Evolutionary conservation across 1,140 invertebrate species (phyloP).

Genomic region (Drosophila littoralis): DNA sequence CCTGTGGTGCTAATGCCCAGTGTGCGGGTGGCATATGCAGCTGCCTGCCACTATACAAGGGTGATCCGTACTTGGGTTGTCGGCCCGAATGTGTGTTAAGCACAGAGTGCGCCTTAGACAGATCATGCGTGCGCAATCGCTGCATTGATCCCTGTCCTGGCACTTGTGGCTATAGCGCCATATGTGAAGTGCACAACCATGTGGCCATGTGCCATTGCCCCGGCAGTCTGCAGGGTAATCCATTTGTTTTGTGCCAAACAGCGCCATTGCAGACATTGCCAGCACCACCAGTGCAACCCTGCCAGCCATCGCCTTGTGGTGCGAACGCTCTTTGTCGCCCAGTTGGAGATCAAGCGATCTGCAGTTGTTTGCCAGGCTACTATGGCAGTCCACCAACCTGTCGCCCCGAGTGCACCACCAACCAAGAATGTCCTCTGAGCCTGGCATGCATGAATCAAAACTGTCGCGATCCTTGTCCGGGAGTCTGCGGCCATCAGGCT

Average conservation of each 20-base stretch:
- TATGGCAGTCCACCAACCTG: constrained; percentile 87
- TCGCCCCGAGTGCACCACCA: constrained; percentile 86
- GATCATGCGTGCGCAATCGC: constrained; percentile 89
- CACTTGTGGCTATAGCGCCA: constrained; percentile 89
- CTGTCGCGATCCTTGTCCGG: constrained; percentile 87
- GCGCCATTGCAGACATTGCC: constrained; percentile 81
- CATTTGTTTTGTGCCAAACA: constrained; percentile 68
- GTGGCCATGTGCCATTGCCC: constrained; percentile 75
- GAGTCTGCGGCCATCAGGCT: constrained; percentile 88
- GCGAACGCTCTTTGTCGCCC: constrained; percentile 86
- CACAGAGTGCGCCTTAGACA: constrained; percentile 90
- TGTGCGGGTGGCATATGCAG: constrained; percentile 86
- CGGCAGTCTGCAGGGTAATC: constrained; percentile 68
- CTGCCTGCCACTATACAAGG: constrained; percentile 89
- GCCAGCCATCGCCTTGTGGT: constrained; percentile 87
- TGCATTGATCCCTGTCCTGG: constrained; percentile 90
- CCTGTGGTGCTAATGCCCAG: constrained; percentile 91
- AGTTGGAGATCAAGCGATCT: constrained; percentile 84
- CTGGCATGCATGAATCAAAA: constrained; percentile 86
- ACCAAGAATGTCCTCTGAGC: constrained; percentile 86
- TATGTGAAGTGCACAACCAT: constrained; percentile 92
- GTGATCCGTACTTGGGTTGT: constrained; percentile 89
- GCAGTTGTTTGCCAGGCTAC: constrained; percentile 85
- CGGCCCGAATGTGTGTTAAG: constrained; percentile 93
- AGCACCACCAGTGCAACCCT: constrained; percentile 83